phyloP scores from a whole-genome alignment of 2,888 invertebrate species.

The Rhaphigaster nebulosa region DNA sequence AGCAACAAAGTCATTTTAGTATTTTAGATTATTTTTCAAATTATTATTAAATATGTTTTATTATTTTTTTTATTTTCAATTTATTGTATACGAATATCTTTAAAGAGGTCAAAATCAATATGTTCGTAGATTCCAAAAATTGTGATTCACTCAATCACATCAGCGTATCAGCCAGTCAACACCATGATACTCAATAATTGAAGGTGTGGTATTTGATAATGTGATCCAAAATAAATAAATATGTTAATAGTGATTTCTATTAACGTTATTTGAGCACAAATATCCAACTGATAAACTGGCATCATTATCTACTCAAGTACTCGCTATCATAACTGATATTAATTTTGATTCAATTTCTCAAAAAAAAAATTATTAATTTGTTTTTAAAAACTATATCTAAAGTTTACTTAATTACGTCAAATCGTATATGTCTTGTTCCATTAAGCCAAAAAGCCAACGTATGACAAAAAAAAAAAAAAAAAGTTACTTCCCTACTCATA shows the following conservation, averaged over 20 bases:
- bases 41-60: too few species aligned
- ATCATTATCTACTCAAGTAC: not conserved
- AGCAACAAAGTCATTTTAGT: too few species aligned
- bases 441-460: too few species aligned
- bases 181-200: not conserved
- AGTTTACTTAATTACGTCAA: too few species aligned
- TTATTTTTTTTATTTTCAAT: too few species aligned
- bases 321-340: not conserved
- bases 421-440: too few species aligned
- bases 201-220: not conserved
- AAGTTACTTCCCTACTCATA: too few species aligned
- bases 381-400: not conserved
- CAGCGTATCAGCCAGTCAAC: not conserved
- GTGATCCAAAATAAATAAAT: not conserved
- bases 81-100: too few species aligned
- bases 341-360: not conserved
- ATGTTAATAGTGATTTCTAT: not conserved
- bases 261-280: not conserved
- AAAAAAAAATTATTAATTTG: not conserved
- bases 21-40: too few species aligned
- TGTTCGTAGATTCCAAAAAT: not conserved
- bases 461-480: too few species aligned
- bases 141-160: not conserved
- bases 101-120: not conserved
- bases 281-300: not conserved